Evolutionary conservation across 23 tunicate genomes (phyloP).

Genomic region (Clavelina lepadiformis): DNA sequence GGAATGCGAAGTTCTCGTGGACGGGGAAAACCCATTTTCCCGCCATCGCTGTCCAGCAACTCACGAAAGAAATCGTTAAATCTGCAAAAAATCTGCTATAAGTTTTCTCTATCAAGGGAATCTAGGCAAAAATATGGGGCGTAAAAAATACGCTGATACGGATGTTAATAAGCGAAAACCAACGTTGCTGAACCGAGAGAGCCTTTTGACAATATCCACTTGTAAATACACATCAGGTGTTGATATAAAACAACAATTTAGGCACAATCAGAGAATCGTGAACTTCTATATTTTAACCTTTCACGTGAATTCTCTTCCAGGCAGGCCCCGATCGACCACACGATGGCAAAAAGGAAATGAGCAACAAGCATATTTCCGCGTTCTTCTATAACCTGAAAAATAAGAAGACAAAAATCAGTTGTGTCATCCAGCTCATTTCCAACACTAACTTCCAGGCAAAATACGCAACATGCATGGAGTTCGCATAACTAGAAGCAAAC

Average conservation of each 20-base stretch:
- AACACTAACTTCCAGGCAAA: no score
- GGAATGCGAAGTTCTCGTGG: slow-evolving; percentile 75
- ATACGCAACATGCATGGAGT: not conserved
- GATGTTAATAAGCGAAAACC: no score
- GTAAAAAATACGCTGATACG: no score
- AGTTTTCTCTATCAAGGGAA: no score
- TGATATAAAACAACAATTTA: no score
- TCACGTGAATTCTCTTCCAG: slow-evolving; percentile 62
- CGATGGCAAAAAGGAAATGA: slow-evolving; percentile 72
- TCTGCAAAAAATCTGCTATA: slow-evolving; percentile 8
- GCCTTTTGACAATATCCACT: no score
- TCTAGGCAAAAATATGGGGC: no score
- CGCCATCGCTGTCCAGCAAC: slow-evolving; percentile 52
- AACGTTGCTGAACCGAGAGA: no score
- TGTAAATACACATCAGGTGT: no score
- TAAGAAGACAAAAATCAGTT: not conserved
- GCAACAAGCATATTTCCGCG: slow-evolving; percentile 86
- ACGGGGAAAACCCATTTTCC: slow-evolving; percentile 54
- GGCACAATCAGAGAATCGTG: no score
- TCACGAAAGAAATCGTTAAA: slow-evolving; percentile 84
- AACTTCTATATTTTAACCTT: no score
- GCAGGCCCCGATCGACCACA: slow-evolving; percentile 71
- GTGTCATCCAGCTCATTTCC: no score
- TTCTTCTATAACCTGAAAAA: slow-evolving; percentile 66
- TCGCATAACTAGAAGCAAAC: not conserved